A percentile compares a stretch with the other conserved stretches of the same genome.
phyloP scores from a whole-genome alignment of 1,140 invertebrate genomes.

The Drosophila trapezifrons region DNA sequence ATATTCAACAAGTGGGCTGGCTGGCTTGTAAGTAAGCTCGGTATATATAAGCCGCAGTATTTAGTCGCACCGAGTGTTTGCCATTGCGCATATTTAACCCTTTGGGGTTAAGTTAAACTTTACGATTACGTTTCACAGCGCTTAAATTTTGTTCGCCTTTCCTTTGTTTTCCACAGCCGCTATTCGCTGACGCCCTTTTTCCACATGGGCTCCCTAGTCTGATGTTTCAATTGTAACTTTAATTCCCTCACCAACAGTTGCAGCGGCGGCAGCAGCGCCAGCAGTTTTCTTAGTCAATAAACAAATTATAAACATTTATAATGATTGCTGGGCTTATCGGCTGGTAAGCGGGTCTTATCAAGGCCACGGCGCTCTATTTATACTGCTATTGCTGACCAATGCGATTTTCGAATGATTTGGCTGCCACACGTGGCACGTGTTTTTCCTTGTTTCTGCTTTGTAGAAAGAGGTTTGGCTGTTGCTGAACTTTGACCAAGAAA shows the following conservation, averaged over 20 bases:
- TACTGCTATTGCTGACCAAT: slow-evolving; percentile 23
- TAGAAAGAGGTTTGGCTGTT: slow-evolving; percentile 4
- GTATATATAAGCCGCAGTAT: slow-evolving; percentile 17
- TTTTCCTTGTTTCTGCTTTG: not conserved
- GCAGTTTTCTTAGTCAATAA: slow-evolving; percentile 62
- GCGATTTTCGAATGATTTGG: slow-evolving; percentile 26
- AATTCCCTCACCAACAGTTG: slow-evolving; percentile 13
- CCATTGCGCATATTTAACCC: slow-evolving; percentile 79
- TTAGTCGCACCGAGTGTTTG: slow-evolving; percentile 53
- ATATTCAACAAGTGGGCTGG: slow-evolving; percentile 70
- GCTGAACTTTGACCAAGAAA: slow-evolving; percentile 3
- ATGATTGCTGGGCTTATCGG: slow-evolving; percentile 67
- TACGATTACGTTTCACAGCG: slow-evolving; percentile 69
- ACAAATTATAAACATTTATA: slow-evolving; percentile 80
- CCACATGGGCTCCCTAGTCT: not conserved
- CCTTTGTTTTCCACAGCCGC: slow-evolving; percentile 27
- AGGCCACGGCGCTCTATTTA: slow-evolving; percentile 60
- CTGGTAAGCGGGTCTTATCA: slow-evolving; percentile 57
- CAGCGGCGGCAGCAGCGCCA: slow-evolving; percentile 1
- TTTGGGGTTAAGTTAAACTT: slow-evolving; percentile 78
- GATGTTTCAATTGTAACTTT: slow-evolving; percentile 14
- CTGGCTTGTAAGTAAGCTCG: slow-evolving; percentile 48
- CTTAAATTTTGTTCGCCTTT: slow-evolving; percentile 64
- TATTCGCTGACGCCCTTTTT: slow-evolving; percentile 3
- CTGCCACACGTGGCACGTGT: slow-evolving; percentile 68